Percentiles rank a stretch among this genome's conserved stretches.
Conservation (phyloP, 35 echinoderm and acorn worm genomes). For the Ptychodera flava region DNA sequence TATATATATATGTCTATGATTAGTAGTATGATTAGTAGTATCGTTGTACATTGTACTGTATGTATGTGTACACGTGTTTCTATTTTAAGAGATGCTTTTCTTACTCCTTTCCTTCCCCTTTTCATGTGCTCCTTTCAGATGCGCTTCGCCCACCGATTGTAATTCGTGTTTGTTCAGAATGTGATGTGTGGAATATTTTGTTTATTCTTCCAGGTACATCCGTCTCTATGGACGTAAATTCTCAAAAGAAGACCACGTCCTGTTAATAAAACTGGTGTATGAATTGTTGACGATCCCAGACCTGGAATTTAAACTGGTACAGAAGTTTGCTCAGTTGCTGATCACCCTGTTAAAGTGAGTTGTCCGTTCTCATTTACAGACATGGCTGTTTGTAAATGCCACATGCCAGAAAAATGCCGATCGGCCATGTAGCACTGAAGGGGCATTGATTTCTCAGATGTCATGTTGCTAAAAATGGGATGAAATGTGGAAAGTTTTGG, state of each 20-base stretch:
- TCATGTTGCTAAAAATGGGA: neutral
- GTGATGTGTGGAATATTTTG: no score
- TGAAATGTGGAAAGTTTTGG: no score
- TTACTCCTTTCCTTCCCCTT: no score
- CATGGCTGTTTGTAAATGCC: neutral
- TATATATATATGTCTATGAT: no score
- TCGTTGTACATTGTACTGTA: no score
- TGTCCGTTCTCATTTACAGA: neutral
- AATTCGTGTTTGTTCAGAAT: no score
- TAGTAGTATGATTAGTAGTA: no score
- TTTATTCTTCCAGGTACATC: constrained; percentile 72
- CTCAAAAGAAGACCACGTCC: constrained; percentile 81
- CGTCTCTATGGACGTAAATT: constrained; percentile 86
- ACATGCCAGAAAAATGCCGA: neutral
- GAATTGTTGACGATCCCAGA: constrained; percentile 75
- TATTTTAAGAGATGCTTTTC: no score
- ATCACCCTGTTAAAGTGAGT: constrained; percentile 77
- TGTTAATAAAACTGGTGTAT: constrained; percentile 68
- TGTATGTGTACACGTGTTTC: no score
- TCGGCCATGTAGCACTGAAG: neutral
- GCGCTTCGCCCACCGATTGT: no score
- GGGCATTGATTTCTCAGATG: neutral
- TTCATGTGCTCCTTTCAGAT: no score
- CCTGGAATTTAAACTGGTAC: constrained; percentile 45
- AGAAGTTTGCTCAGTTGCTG: constrained; percentile 45